Evolutionary conservation across 2,113 vertebrate species (phyloP), one percentile per base, ranked within the genome.

Genomic region (Noturus placidus): DNA sequence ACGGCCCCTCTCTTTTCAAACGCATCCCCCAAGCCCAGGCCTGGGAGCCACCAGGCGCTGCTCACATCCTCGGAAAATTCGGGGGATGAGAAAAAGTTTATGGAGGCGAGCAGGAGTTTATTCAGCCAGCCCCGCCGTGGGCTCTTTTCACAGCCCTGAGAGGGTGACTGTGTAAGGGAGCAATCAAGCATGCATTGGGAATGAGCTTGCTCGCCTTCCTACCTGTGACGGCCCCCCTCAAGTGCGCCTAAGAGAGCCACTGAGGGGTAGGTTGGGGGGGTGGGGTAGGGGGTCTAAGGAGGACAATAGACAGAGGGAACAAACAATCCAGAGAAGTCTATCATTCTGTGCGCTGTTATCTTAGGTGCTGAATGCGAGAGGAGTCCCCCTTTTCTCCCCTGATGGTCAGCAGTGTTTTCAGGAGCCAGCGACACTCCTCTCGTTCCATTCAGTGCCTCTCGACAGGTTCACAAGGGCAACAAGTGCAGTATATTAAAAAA

Each of bases 301-400:
- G 87, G 74, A 99, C 97, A 99, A 99, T 97, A 92, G 95, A 92
- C 93, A 92, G 94, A 95, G 94, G 95, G 95, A 96, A 97, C 96
- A 96, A 95, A 97, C 96, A 97, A 97, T 96, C 96, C 96, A 92
- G 95, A 95, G 97, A 97, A 99, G 97, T 99, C 97, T 97, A 99
- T 98, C 95, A 98, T 97, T 98, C 97, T 97, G 95, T 96, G 94
- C 97, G 94, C 96, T 97, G 97, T 97, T 97, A 97, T 97, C 96
- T 97, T 97, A 97, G 97, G 96, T 95, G 95, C 95, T 97, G 96
- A 97, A 97, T 97, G 94, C 96, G 96, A 96, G 96, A 94, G 89
- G 94, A 96, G 95, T 96, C 88, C 35, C 88, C 59, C 90, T 84
- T 85, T 88, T 97, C 97, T 96, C 96, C 96, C 95, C 95, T 95